These are phyloP conservation scores for Luperina testacea DNA, from an alignment of 2,888 invertebrate species.

Conservation along the genomic window DNA sequence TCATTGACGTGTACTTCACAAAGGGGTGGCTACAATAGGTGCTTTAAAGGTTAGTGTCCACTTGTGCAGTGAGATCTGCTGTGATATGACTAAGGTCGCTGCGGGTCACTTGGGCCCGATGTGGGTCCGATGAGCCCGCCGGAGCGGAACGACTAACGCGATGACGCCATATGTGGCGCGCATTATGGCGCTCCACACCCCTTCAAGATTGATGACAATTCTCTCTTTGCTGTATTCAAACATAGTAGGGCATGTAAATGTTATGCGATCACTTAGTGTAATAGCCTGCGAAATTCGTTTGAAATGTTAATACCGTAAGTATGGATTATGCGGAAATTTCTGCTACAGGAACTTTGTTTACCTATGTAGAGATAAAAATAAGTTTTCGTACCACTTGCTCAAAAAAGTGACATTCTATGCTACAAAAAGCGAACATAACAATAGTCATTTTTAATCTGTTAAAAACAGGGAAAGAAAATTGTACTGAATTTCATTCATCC, in stretches of 20 bases:
- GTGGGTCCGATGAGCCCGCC: slow-evolving; percentile 77
- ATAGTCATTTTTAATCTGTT: too few species aligned
- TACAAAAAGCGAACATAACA: too few species aligned
- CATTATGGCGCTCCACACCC: slow-evolving; percentile 85
- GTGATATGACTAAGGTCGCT: slow-evolving; percentile 80
- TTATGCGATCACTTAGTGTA: slow-evolving; percentile 87
- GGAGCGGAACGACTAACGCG: slow-evolving; percentile 80
- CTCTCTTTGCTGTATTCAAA: slow-evolving; percentile 82
- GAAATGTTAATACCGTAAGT: slow-evolving; percentile 31
- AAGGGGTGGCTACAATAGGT: slow-evolving; percentile 73
- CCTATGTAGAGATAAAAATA: neutral
- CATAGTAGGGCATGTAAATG: slow-evolving; percentile 89
- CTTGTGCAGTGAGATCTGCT: slow-evolving; percentile 81
- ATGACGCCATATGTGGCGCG: slow-evolving; percentile 87
- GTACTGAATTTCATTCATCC: too few species aligned
- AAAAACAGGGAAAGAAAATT: too few species aligned
- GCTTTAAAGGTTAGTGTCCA: slow-evolving; percentile 75
- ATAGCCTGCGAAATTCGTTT: slow-evolving; percentile 81
- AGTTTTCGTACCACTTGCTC: too few species aligned
- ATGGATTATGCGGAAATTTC: slow-evolving; percentile 17
- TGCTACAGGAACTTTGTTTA: neutral
- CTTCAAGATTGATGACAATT: slow-evolving; percentile 88
- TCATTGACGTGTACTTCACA: slow-evolving; percentile 70
- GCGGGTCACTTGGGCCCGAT: slow-evolving; percentile 78
- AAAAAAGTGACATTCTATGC: too few species aligned